These are phyloP conservation scores for Schlechtendalia chinensis DNA, from an alignment of 1,140 invertebrate species.

Conservation along the genomic window DNA sequence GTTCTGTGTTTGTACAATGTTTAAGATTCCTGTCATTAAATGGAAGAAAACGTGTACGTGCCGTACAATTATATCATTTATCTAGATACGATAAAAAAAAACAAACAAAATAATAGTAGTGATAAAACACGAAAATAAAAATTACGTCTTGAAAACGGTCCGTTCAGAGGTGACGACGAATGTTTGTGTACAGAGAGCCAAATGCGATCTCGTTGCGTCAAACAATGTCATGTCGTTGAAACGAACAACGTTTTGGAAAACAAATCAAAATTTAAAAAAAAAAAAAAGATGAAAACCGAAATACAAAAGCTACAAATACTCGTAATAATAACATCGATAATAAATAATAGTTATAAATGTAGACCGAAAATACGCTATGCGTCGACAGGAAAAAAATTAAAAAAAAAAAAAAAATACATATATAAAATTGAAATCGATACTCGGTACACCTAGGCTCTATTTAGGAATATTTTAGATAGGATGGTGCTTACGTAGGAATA, in stretches of 20 bases:
- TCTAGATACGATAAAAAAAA: neutral
- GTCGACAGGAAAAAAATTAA: neutral
- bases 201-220: neutral
- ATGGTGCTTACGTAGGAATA: neutral
- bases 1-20: neutral
- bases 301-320: neutral
- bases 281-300: neutral
- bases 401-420: neutral
- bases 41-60: neutral
- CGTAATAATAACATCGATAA: neutral
- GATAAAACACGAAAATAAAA: too few relatives aligned
- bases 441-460: too few relatives aligned
- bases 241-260: neutral
- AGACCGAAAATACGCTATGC: neutral
- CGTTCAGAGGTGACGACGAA: too few relatives aligned
- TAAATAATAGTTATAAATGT: neutral
- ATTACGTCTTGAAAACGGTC: neutral
- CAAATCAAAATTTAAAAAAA: too few relatives aligned
- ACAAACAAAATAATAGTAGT: neutral
- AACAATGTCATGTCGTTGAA: neutral
- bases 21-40: neutral
- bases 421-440: neutral
- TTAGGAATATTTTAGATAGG: neutral
- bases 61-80: neutral
- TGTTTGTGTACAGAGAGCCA: neutral